Percentiles rank a stretch among this genome's conserved stretches.
These are phyloP conservation scores for Eurystomus glaucurus DNA, from an alignment of 2,797 vertebrate genomes.

Conservation along the genomic window DNA sequence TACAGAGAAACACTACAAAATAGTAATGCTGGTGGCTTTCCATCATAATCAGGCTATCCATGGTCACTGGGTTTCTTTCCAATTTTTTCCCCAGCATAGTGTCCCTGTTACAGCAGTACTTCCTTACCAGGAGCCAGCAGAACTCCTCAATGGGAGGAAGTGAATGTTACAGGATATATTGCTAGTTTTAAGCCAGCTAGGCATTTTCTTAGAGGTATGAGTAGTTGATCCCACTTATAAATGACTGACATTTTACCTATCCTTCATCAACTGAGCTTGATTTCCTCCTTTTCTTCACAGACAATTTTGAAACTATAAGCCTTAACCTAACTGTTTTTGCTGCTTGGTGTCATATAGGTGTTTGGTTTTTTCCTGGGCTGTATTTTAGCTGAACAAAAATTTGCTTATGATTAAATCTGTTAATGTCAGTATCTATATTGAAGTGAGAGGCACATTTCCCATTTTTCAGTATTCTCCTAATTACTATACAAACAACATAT, in stretches of 20 bases:
- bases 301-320: background rate
- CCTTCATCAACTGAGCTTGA: background rate
- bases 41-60: background rate
- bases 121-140: background rate
- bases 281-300: background rate
- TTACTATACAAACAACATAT: background rate
- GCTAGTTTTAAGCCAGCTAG: background rate
- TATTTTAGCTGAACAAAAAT: background rate
- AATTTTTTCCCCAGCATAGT: background rate
- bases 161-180: background rate
- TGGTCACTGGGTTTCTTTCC: background rate
- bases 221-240: background rate
- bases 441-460: background rate
- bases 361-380: background rate
- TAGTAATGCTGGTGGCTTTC: background rate
- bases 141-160: background rate
- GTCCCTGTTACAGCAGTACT: background rate
- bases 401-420: background rate
- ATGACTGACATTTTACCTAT: background rate
- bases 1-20: background rate
- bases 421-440: background rate
- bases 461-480: background rate
- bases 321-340: background rate
- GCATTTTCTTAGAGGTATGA: background rate
- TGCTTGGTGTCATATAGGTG: background rate